Evolutionary conservation across 37 sponge, comb jelly and placozoan genomes (phyloP).

Genomic region (Oscarella lobularis): DNA sequence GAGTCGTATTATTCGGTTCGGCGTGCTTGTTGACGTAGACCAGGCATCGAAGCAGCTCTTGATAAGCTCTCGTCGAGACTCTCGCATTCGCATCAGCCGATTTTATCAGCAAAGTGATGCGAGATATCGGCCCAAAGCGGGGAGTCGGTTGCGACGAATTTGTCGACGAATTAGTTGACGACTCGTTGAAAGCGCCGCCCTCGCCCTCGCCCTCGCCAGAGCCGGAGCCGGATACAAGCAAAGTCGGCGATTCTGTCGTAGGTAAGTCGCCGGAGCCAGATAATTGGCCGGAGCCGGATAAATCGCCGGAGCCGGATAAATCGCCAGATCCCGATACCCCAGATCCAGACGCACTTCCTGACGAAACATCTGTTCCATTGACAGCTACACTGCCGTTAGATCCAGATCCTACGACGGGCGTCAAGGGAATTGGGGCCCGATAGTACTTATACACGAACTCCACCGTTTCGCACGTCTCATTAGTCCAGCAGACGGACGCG

Average conservation of each 20-base stretch:
- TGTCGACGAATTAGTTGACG: neutral
- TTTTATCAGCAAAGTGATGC: constrained; percentile 16
- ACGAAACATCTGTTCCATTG: neutral
- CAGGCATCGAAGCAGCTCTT: constrained; percentile 29
- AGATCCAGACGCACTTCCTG: neutral
- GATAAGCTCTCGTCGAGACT: constrained; percentile 44
- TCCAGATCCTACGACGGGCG: neutral
- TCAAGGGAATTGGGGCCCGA: neutral
- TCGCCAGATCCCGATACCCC: neutral
- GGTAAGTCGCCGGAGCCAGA: neutral
- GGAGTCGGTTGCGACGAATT: neutral
- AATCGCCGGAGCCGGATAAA: neutral
- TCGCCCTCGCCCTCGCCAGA: too few relatives aligned
- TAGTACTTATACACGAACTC: neutral
- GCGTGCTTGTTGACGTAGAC: constrained; percentile 47
- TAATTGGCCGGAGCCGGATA: neutral
- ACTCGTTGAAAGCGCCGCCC: neutral
- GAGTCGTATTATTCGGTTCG: constrained; percentile 59
- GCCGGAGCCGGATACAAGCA: too few relatives aligned
- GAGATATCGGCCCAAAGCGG: neutral
- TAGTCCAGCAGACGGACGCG: neutral
- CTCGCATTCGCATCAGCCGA: constrained; percentile 7
- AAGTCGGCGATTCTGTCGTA: neutral
- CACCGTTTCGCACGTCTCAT: neutral
- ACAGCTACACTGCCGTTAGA: neutral